phyloP scores from a whole-genome alignment of 2,888 invertebrate genomes.

The Lepetodrilus schrolli region DNA sequence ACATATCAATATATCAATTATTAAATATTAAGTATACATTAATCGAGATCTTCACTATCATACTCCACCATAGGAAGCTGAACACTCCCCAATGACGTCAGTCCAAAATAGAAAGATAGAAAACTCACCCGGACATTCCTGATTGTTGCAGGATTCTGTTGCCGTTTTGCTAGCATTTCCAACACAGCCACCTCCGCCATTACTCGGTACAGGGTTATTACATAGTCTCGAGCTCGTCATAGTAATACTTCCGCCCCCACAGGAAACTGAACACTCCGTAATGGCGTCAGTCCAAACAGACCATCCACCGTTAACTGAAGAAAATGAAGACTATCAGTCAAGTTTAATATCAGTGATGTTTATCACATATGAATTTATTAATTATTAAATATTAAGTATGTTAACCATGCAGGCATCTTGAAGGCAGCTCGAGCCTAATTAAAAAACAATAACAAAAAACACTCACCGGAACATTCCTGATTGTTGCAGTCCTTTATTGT shows the following conservation, averaged over 20 bases:
- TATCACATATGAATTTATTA: no score
- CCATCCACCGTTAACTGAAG: constrained; percentile 7
- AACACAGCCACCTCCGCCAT: neutral
- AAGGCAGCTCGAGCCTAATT: neutral
- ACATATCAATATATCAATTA: no score
- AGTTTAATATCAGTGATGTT: no score
- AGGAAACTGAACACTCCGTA: neutral
- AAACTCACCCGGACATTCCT: constrained; percentile 15
- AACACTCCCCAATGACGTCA: neutral
- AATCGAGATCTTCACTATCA: no score
- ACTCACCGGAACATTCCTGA: constrained; percentile 15
- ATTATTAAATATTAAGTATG: no score
- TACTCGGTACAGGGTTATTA: constrained; percentile 23
- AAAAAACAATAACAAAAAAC: no score
- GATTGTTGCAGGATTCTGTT: neutral
- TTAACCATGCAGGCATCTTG: neutral
- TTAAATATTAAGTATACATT: no score
- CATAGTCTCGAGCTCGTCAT: neutral
- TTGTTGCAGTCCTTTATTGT: neutral
- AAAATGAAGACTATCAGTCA: neutral
- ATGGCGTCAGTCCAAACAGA: neutral
- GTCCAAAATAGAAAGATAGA: no score
- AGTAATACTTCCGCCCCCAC: constrained; percentile 5
- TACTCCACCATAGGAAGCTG: neutral
- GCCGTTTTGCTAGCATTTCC: constrained; percentile 1